These are phyloP conservation scores for Plectropomus leopardus DNA, from an alignment of 2,113 vertebrate species.

Conservation along the genomic window DNA sequence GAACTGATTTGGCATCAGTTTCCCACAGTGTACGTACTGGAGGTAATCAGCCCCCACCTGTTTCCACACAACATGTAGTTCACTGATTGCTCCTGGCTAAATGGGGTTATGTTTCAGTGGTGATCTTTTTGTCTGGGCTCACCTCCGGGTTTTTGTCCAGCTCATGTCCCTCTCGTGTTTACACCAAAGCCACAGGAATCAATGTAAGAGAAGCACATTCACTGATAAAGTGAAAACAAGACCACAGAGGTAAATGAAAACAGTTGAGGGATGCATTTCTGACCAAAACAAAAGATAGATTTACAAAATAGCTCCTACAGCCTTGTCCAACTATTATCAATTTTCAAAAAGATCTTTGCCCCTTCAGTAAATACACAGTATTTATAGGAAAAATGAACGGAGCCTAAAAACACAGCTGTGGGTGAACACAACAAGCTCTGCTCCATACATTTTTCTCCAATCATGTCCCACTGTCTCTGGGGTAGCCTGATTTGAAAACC, in stretches of 20 bases:
- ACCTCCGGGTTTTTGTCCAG: constrained; percentile 13
- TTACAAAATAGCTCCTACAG: neutral
- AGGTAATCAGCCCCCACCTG: constrained; percentile 68
- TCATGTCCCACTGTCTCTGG: neutral
- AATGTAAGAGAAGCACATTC: neutral
- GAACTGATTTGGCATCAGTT: constrained; percentile 70
- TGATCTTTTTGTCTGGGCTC: neutral
- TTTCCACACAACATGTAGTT: constrained; percentile 67
- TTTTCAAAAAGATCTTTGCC: neutral
- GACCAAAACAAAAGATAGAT: neutral
- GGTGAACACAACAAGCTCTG: neutral
- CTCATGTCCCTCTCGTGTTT: constrained; percentile 10
- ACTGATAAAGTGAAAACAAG: neutral
- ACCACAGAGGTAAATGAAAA: constrained; percentile 1
- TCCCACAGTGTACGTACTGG: constrained; percentile 53
- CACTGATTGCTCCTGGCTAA: constrained; percentile 68
- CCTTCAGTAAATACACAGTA: neutral
- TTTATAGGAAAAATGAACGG: neutral
- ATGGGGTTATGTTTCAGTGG: neutral
- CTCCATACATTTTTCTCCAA: constrained; percentile 23
- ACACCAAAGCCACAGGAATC: constrained; percentile 7
- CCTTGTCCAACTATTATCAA: neutral
- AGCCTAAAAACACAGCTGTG: neutral
- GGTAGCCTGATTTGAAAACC: constrained; percentile 18
- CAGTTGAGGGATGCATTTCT: neutral